Conservation (phyloP, 2,797 vertebrate species). For the Epinephelus coioides region DNA sequence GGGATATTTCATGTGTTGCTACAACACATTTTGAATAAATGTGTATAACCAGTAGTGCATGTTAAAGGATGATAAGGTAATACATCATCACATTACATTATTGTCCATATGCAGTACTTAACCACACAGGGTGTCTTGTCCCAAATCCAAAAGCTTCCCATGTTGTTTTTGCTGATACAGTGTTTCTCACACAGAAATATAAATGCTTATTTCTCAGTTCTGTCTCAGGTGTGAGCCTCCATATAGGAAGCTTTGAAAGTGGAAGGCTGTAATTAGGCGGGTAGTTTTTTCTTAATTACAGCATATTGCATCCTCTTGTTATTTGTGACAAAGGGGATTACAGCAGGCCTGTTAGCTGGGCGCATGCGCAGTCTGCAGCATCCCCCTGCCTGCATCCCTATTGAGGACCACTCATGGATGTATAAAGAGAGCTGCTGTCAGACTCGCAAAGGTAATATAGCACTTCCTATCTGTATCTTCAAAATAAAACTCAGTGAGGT, state of each 20-base stretch:
- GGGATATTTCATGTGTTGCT: neutral
- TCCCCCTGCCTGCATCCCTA: neutral
- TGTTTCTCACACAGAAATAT: neutral
- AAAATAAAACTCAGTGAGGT: conserved; percentile 44
- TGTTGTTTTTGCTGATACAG: neutral
- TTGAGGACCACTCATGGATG: conserved; percentile 18
- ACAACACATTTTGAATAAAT: neutral
- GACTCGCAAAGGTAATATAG: neutral
- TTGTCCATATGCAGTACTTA: neutral
- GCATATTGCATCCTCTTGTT: conserved; percentile 61
- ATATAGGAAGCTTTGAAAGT: neutral
- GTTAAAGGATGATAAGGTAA: neutral
- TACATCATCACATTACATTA: neutral
- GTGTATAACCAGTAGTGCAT: neutral
- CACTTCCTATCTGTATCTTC: conserved; percentile 50
- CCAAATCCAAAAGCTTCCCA: neutral
- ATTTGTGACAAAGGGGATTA: conserved; percentile 70
- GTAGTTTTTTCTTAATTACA: conserved; percentile 62
- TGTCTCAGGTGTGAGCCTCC: neutral
- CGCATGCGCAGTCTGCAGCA: conserved; percentile 60
- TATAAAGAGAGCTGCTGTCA: neutral
- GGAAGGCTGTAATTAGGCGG: conserved; percentile 48
- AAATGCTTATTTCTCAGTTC: neutral
- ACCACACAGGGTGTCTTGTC: neutral
- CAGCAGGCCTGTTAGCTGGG: conserved; percentile 36